Base-by-base conservation (phyloP, 2,113 vertebrate species). In the Oreotrochilus melanogaster region DNA sequence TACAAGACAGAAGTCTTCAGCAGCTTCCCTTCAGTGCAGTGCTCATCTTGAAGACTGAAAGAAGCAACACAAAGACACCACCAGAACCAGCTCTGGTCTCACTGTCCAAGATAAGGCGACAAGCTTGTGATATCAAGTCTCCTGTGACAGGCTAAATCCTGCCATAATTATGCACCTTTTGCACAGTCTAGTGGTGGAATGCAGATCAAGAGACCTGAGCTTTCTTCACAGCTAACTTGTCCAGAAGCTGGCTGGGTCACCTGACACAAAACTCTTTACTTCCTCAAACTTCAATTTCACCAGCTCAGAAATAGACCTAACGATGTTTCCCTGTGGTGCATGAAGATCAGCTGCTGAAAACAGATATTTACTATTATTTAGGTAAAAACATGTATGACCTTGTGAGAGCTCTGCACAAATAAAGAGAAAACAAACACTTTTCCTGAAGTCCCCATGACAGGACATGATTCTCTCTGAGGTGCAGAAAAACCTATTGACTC, bases 391-490 rank as follows among this genome's bases (percentile, higher is more conserved):
- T 28, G 8, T 25, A 35, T 1, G 3, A 17, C 4, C 47, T 67
- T 14, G 22, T 47, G 37, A 31, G 5, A 86, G 9, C 7, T 33
- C 24, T 33, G 30, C 9, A 61, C 14, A 60, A 78, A 57, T 33
- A 43, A 69, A 31, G 5, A 64, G n/a, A 37, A 57, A 14, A n/a
- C 7, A 2, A 30, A 3, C 30, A 37, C 13, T 60, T 64, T 54
- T 19, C 10, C 39, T 64, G 14, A 62, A 74, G 5, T 27, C 9
- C 13, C 5, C 6, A 23, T 30, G 18, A 48, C 23, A 62, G 30
- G 15, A 37, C 25, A 16, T 2, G 2, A 54, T 50, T 14, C 24
- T 51, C 37, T 37, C 56, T 0, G 1, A 75, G 17, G 31, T 11
- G 33, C 8, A 54, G 31, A 66, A 82, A 45, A 27, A 30, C 8